These are phyloP conservation scores for Bothrops jararaca DNA, from an alignment of 2,113 vertebrate species.

Conservation along the genomic window DNA sequence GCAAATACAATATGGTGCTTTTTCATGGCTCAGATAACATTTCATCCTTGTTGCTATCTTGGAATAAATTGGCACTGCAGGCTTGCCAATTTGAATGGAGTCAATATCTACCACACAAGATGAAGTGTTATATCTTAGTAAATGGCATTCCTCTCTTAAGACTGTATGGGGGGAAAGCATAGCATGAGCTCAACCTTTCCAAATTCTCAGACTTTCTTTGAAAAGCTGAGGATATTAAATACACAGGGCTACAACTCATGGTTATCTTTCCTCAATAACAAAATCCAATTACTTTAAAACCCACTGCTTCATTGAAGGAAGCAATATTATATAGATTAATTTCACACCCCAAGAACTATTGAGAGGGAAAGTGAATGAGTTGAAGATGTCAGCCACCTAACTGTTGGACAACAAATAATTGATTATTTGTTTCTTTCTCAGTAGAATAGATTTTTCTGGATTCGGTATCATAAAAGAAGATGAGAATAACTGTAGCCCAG, in stretches of 20 bases:
- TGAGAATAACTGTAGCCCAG: not conserved
- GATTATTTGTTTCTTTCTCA: not conserved
- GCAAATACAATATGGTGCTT: constrained; percentile 44
- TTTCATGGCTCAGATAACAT: constrained; percentile 50
- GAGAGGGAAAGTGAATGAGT: not conserved
- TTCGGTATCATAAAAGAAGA: not conserved
- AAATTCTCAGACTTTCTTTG: not conserved
- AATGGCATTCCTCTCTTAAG: not conserved
- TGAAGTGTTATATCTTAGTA: constrained; percentile 7
- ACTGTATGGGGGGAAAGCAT: not conserved
- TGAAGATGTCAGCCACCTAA: not conserved
- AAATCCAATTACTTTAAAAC: not conserved
- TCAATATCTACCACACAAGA: not conserved
- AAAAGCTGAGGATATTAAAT: not conserved
- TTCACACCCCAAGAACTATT: accelerated
- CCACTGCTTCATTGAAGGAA: not conserved
- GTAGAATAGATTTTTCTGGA: not conserved
- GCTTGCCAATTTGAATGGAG: constrained; percentile 36
- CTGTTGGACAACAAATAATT: not conserved
- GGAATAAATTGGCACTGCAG: constrained; percentile 52
- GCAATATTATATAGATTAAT: constrained; percentile 10
- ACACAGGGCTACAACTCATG: not conserved
- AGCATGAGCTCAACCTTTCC: not conserved
- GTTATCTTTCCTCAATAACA: not conserved
- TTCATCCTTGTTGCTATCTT: constrained; percentile 32